Base-by-base conservation (phyloP, 2,797 vertebrate species). In the Xenopus petersii region DNA sequence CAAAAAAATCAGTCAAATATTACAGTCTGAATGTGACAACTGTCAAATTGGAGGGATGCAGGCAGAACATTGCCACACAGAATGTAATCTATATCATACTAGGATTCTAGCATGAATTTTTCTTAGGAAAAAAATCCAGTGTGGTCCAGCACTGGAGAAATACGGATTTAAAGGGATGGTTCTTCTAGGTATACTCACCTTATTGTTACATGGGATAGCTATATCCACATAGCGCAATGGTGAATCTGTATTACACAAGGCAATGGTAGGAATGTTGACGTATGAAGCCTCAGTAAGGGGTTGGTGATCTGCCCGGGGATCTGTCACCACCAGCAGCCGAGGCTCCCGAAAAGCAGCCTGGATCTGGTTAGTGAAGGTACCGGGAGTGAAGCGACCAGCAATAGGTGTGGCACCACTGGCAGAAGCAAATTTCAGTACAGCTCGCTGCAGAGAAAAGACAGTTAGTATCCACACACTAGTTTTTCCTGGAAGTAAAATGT, bases 341-440 rank as follows among this genome's bases (percentile, higher is more conserved):
- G 95, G 95, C 88, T 99, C 96, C 64, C 96, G 92, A 91, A 99
- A 99, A 73, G 97, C 98, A 0, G 96, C 96, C 83, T 99, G 97
- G 88, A 99, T 98, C 91, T 99, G 98, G 89, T 98, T 99, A 64
- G 98, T 99, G 92, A 98, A 99, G 65, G 97, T 99, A 67, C 97
- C 97, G 0, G 98, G 98, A 30, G 98, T 99, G 90, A 98, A 98
- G 1, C 96, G 96, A 1, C 96, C 97, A 0, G 97, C 96, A 47
- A 98, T 98, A n/a, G 96, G 98, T 73, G 97, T 98, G n/a, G 97
- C 91, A 4, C 96, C 97, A 0, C 95, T 97, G 79, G 93, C 90
- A 36, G 96, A 94, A 70, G 97, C 97, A 0, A 98, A 99, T 88
- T 99, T 99, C 82, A 99, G 91, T 80, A 98, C 96, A 0, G 97